Conservation (phyloP, 2,113 vertebrate species). For the Odobenus rosmarus region DNA sequence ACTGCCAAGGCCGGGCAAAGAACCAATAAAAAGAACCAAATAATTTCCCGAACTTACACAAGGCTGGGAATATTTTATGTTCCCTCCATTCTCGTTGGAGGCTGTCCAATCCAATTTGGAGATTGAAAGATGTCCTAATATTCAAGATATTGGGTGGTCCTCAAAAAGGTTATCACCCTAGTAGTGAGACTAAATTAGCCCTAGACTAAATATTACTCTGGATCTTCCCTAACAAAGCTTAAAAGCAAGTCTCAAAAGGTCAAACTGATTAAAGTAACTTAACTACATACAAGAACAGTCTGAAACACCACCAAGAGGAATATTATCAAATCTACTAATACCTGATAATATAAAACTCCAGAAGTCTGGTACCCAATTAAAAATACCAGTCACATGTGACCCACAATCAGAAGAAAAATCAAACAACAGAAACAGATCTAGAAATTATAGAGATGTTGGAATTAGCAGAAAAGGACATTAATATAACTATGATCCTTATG, state of each 20-base stretch:
- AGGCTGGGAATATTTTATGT: not conserved
- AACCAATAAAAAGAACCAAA: constrained; percentile 13
- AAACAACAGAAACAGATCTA: not conserved
- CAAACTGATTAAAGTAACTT: not conserved
- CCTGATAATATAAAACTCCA: not conserved
- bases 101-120: not conserved
- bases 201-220: constrained; percentile 10
- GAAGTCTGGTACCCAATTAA: not conserved
- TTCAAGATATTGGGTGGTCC: not conserved
- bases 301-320: not conserved
- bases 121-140: constrained; percentile 13
- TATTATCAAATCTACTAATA: not conserved
- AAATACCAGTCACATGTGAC: not conserved
- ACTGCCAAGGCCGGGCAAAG: not conserved
- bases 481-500: not conserved
- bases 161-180: not conserved
- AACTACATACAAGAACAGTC: not conserved
- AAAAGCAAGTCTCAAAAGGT: not conserved
- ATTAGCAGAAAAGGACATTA: constrained; percentile 18
- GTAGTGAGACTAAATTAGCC: not conserved
- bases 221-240: not conserved
- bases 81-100: not conserved
- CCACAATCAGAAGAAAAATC: not conserved
- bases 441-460: not conserved
- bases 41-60: constrained; percentile 39